Evolutionary conservation across 1,140 invertebrate genomes (phyloP).

Genomic region (Chymomyza costata): DNA sequence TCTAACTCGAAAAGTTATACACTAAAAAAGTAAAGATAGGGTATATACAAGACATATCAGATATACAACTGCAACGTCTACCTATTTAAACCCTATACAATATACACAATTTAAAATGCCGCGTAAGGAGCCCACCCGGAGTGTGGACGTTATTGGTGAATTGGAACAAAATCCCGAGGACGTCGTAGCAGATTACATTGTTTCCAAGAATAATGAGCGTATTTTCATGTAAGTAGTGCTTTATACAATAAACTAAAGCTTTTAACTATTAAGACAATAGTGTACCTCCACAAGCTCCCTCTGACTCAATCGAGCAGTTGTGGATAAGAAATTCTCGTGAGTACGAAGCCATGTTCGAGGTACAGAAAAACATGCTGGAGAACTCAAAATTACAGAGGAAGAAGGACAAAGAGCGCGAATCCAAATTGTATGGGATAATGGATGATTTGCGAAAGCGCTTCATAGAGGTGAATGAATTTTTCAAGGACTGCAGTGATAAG

Average conservation of each 20-base stretch:
- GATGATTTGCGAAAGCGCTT: conserved; percentile 34
- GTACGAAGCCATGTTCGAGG: conserved; percentile 17
- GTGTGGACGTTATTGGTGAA: conserved; percentile 36
- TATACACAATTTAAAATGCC: conserved; percentile 21
- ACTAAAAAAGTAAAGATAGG: no score
- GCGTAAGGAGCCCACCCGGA: conserved; percentile 32
- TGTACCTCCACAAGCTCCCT: conserved; percentile 17
- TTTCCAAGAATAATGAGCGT: conserved; percentile 33
- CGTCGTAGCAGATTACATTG: conserved; percentile 29
- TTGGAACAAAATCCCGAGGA: conserved; percentile 39
- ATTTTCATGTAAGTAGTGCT: conserved; percentile 36
- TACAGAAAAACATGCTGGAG: conserved; percentile 30
- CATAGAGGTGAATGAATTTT: conserved; percentile 35
- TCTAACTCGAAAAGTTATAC: no score
- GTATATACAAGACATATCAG: no score
- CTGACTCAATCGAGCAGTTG: conserved; percentile 29
- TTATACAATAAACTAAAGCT: no score
- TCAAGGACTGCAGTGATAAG: conserved; percentile 33
- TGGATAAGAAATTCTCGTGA: conserved; percentile 41
- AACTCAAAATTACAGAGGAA: conserved; percentile 16
- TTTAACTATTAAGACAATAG: not conserved
- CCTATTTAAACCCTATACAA: no score
- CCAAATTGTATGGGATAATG: conserved; percentile 24
- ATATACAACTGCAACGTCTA: no score
- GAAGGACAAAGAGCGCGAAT: conserved; percentile 24